A percentile compares a stretch with the other conserved stretches of the same genome.
These are phyloP conservation scores for Diplolepis rosae DNA, from an alignment of 2,888 invertebrate genomes.

Conservation along the genomic window DNA sequence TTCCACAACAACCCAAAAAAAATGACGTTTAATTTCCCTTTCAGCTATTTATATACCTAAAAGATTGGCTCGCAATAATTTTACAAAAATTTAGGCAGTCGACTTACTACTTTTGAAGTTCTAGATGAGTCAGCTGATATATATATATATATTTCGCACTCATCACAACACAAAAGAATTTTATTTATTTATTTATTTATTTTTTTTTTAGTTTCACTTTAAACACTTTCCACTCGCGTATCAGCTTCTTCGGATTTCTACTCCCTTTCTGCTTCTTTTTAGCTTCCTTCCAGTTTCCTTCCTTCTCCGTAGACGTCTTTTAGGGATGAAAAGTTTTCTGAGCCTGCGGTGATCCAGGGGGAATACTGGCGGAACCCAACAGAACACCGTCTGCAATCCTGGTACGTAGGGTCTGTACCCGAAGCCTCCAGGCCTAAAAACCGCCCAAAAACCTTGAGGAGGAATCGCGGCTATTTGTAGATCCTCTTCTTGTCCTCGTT, in stretches of 20 bases:
- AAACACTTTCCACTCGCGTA: no score
- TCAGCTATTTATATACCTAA: no score
- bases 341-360: background rate
- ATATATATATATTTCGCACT: no score
- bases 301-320: no score
- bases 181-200: no score
- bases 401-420: background rate
- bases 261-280: background rate
- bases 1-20: no score
- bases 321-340: no score
- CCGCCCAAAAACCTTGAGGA: constrained; percentile 5
- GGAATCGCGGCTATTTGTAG: background rate
- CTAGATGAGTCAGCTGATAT: background rate
- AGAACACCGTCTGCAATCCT: background rate
- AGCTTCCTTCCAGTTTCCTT: background rate
- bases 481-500: constrained; percentile 1
- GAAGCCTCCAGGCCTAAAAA: background rate
- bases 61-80: background rate
- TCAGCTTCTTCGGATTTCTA: background rate
- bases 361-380: background rate
- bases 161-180: no score
- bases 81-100: background rate
- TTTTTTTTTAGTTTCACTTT: no score
- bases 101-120: constrained; percentile 9
- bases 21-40: no score